These are phyloP conservation scores for Lordiphosa mommai DNA, from an alignment of 1,140 invertebrate species.

Conservation along the genomic window DNA sequence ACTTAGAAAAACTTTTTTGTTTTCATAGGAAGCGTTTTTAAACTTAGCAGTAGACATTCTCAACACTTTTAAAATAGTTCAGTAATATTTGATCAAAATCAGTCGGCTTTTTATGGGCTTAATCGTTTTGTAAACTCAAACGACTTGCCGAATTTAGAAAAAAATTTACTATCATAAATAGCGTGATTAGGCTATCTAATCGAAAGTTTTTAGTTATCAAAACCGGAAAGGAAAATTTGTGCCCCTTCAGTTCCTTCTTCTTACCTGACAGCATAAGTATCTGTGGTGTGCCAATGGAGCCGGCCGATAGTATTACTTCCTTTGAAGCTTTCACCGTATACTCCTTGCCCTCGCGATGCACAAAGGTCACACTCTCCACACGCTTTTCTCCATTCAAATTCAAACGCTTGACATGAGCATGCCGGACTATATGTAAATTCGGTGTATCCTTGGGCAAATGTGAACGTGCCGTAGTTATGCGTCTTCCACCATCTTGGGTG, in stretches of 20 bases:
- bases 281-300: conserved; percentile 81
- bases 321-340: conserved; percentile 60
- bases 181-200: too few relatives aligned
- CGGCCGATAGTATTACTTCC: conserved; percentile 81
- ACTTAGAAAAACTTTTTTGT: too few relatives aligned
- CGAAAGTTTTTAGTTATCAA: neutral
- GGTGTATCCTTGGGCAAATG: conserved; percentile 83
- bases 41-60: too few relatives aligned
- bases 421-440: conserved; percentile 88
- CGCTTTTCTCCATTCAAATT: conserved; percentile 86
- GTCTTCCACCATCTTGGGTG: conserved; percentile 80
- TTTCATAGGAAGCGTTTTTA: too few relatives aligned
- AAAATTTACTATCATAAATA: too few relatives aligned
- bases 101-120: too few relatives aligned
- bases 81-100: too few relatives aligned
- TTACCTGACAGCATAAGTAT: conserved; percentile 84
- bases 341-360: conserved; percentile 82
- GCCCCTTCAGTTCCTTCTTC: too few relatives aligned
- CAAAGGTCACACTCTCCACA: conserved; percentile 89
- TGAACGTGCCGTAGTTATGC: conserved; percentile 83
- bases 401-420: conserved; percentile 88
- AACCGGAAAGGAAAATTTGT: neutral
- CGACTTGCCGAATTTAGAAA: too few relatives aligned
- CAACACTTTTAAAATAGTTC: too few relatives aligned
- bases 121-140: too few relatives aligned